Percentiles rank a stretch among this genome's conserved stretches.
Conservation (phyloP, 92 coral and sea anemone genomes). For the Epizoanthus ramosus region DNA sequence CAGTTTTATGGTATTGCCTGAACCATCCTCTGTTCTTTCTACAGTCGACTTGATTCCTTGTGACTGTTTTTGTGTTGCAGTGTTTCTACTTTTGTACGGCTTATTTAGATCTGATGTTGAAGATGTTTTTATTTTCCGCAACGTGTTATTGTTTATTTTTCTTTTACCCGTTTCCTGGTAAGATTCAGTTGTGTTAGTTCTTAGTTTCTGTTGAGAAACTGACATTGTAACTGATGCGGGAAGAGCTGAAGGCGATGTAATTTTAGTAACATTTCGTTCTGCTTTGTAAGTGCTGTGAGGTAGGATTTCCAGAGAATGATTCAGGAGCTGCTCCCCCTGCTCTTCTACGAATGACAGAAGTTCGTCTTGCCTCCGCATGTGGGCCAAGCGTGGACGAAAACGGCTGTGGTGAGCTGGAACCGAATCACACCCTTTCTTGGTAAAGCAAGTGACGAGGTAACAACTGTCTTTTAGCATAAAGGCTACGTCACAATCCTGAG, state of each 20-base stretch:
- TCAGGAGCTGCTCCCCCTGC: slow-evolving; percentile 35
- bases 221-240: slow-evolving; percentile 50
- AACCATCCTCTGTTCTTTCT: background rate
- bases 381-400: slow-evolving; percentile 69
- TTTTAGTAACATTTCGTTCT: slow-evolving; percentile 9
- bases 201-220: background rate
- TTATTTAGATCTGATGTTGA: background rate
- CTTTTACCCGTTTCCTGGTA: background rate
- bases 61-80: background rate
- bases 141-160: background rate
- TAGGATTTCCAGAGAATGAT: background rate
- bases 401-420: slow-evolving; percentile 74
- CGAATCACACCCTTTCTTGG: slow-evolving; percentile 67
- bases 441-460: slow-evolving; percentile 87
- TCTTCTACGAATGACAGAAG: slow-evolving; percentile 80
- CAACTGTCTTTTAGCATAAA: slow-evolving; percentile 85
- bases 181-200: background rate
- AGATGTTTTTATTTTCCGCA: background rate
- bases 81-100: background rate
- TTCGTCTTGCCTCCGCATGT: slow-evolving; percentile 65
- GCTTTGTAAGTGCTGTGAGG: slow-evolving; percentile 42
- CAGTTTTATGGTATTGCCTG: background rate
- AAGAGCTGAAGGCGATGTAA: slow-evolving; percentile 57
- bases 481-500: slow-evolving; percentile 80
- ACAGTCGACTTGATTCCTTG: background rate